Conservation (phyloP, 2,113 vertebrate genomes). For the Ciconia boyciana region DNA sequence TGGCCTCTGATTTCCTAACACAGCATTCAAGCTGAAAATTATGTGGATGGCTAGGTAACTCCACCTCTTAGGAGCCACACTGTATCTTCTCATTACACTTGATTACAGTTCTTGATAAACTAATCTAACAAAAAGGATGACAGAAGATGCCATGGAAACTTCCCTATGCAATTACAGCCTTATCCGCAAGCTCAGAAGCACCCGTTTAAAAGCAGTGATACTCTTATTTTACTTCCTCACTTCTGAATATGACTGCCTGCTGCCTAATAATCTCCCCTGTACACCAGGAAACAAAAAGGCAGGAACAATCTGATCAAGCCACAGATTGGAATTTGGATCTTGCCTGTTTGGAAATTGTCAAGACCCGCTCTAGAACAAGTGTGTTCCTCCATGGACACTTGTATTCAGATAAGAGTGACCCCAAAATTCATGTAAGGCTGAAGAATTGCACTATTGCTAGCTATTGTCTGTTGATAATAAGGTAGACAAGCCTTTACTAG, state of each 20-base stretch:
- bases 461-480: background rate
- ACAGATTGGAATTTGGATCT: background rate
- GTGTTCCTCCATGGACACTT: background rate
- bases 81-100: background rate
- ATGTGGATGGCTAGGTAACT: background rate
- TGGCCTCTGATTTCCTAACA: background rate
- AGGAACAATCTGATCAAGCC: background rate
- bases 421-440: background rate
- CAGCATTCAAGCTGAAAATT: slow-evolving; percentile 8
- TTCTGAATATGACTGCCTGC: background rate
- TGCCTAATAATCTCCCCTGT: background rate
- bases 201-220: background rate
- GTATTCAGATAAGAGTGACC: background rate
- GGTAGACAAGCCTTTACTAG: background rate
- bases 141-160: background rate
- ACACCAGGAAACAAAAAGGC: background rate
- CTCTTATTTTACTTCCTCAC: background rate
- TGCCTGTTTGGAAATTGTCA: background rate
- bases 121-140: background rate
- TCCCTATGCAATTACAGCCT: background rate
- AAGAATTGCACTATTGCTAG: background rate
- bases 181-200: background rate
- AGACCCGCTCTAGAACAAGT: background rate
- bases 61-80: background rate
- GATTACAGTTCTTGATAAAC: background rate